phyloP scores from a whole-genome alignment of 2,113 vertebrate genomes.

The Lasiurus borealis region DNA sequence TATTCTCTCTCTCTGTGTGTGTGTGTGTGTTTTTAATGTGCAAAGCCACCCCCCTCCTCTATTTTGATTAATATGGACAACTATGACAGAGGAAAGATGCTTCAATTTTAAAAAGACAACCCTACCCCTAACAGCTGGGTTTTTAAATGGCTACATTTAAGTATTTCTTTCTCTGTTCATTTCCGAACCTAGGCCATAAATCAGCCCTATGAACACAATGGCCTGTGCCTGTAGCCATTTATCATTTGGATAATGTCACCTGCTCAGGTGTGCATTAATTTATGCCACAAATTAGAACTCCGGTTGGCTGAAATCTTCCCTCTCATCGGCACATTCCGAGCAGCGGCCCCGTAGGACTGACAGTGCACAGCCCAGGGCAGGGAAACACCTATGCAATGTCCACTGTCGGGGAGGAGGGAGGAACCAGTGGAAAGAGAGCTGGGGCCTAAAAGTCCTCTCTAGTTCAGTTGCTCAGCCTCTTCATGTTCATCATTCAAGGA shows the following conservation, averaged over 20 bases:
- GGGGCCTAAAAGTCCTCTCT: neutral
- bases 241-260: conserved; percentile 82
- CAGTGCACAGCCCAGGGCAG: neutral
- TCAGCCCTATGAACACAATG: conserved; percentile 70
- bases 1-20: no score
- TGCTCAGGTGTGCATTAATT: conserved; percentile 80
- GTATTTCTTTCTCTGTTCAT: conserved; percentile 70
- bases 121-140: conserved; percentile 54
- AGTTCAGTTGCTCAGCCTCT: neutral
- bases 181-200: conserved; percentile 73
- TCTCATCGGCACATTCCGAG: neutral
- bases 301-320: conserved; percentile 33
- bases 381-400: neutral
- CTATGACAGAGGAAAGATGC: conserved; percentile 66
- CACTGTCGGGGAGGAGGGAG: neutral
- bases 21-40: neutral
- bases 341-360: neutral
- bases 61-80: conserved; percentile 68
- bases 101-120: conserved; percentile 72
- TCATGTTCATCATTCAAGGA: neutral
- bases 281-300: conserved; percentile 73
- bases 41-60: neutral
- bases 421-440: neutral
- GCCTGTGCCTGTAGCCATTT: conserved; percentile 65
- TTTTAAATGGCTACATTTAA: conserved; percentile 77